phyloP scores from a whole-genome alignment of 2,888 invertebrate genomes.

The Reticulitermes lucifugus region DNA sequence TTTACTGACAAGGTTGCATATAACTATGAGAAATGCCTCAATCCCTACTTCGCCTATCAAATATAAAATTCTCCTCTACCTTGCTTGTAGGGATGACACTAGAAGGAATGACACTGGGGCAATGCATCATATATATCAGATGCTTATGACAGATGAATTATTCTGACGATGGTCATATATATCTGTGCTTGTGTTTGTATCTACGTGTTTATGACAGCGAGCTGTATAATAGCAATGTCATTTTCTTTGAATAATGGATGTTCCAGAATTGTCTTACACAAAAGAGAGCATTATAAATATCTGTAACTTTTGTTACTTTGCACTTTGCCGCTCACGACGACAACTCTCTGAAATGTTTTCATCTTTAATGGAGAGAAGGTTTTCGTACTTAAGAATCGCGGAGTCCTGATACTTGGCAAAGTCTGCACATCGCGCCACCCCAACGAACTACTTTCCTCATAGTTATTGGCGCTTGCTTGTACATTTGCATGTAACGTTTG shows the following conservation, averaged over 20 bases:
- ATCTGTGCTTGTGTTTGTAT: not conserved
- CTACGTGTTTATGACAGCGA: not conserved
- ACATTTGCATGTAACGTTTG: no score
- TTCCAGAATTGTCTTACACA: not conserved
- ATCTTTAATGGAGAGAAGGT: no score
- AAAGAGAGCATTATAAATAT: not conserved
- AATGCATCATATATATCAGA: constrained; percentile 28
- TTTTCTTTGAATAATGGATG: constrained; percentile 21
- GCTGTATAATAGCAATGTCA: constrained; percentile 6
- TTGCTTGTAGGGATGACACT: not conserved
- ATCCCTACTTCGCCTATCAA: not conserved
- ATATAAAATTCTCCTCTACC: not conserved
- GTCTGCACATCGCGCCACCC: no score
- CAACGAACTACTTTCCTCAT: no score
- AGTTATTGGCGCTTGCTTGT: no score
- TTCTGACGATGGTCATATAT: constrained; percentile 10
- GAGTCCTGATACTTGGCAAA: no score
- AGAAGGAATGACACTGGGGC: not conserved
- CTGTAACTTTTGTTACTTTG: no score
- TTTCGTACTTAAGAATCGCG: no score
- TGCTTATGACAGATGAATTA: constrained; percentile 28
- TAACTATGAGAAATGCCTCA: not conserved
- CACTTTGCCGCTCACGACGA: no score
- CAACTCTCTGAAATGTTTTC: no score
- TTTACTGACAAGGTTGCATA: no score